Conservation (phyloP, 2,113 vertebrate genomes). For the Oriolus oriolus region DNA sequence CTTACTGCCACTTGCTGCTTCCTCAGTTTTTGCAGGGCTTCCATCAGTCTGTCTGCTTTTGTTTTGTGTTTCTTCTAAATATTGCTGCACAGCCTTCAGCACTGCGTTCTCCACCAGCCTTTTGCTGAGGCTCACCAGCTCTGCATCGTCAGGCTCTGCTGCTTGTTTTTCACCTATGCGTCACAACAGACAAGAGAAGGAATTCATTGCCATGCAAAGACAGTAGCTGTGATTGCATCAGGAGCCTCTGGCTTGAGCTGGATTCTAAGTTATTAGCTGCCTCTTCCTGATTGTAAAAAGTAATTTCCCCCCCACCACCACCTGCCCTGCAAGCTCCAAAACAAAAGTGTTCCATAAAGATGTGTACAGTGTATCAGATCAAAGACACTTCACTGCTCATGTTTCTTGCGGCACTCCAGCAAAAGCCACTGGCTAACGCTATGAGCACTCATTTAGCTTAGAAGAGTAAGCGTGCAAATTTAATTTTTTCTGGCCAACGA, state of each 20-base stretch:
- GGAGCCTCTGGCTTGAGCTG: background rate
- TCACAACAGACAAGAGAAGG: constrained; percentile 79
- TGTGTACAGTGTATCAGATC: background rate
- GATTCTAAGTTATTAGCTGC: background rate
- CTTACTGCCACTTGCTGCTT: constrained; percentile 19
- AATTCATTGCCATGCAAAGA: constrained; percentile 48
- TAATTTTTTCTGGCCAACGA: background rate
- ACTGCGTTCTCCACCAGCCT: constrained; percentile 87
- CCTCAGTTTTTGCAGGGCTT: constrained; percentile 62
- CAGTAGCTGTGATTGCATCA: background rate
- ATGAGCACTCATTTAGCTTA: background rate
- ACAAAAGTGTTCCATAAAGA: background rate
- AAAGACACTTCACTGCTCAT: background rate
- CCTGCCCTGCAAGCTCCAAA: background rate
- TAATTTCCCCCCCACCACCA: background rate
- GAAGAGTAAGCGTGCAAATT: background rate
- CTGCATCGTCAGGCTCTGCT: constrained; percentile 82
- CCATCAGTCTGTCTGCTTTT: constrained; percentile 73
- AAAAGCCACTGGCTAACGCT: background rate
- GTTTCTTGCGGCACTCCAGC: background rate
- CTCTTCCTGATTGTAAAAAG: background rate
- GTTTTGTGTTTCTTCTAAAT: constrained; percentile 84
- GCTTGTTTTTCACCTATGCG: constrained; percentile 80
- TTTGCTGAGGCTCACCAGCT: constrained; percentile 85
- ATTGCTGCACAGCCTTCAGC: constrained; percentile 86